Evolutionary conservation across 2,888 invertebrate species (phyloP), one percentile per base, ranked within the genome.

Genomic region (Eurytoma adleriae): DNA sequence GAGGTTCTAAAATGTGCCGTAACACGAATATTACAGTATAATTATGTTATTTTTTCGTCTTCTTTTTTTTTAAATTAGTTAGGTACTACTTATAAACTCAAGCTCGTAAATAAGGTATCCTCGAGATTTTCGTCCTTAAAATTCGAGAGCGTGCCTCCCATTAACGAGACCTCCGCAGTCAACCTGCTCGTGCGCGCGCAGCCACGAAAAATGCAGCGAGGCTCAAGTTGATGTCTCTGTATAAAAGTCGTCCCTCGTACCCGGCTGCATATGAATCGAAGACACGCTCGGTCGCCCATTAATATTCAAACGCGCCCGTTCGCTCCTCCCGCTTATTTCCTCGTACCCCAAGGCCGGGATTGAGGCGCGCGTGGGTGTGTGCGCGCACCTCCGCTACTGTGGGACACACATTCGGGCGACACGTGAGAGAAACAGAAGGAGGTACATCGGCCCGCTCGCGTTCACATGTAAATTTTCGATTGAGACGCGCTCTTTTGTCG

Each of bases 401-500:
- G 30, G 74, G 52, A 79, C 20, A 74, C 66, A 52, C 56, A 20
- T 48, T n/a, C 62, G 16, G 74, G 20, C 50, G 79, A 79, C 64
- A 54, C 62, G 57, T 16, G 40, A 2, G 40, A 73, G 62, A 69
- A 70, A 40, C 30, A 73, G 73, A 68, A 48, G 14, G 59, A 54
- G 54, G 62, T 62, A 69, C 48, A 56, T 56, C 52, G 40, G 54
- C 40, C 7, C 59, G 61, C 48, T 30, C 64, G 68, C 80, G 80
- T 80, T 77, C 77, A 77, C 72, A 77, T 80, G 80, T 80, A 73
- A 77, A 80, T 77, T 77, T 77, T 73, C 64, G 76, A 80, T 77
- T 73, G 74, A 78, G 80, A 78, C 74, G 69, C 74, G 69, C 64
- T 77, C 80, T 77, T 78, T 81, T 81, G 77, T 81, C 68, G 78